Percentiles rank a stretch among this genome's conserved stretches.
Conservation (phyloP, 2,113 vertebrate species). For the Hystrix brachyura region DNA sequence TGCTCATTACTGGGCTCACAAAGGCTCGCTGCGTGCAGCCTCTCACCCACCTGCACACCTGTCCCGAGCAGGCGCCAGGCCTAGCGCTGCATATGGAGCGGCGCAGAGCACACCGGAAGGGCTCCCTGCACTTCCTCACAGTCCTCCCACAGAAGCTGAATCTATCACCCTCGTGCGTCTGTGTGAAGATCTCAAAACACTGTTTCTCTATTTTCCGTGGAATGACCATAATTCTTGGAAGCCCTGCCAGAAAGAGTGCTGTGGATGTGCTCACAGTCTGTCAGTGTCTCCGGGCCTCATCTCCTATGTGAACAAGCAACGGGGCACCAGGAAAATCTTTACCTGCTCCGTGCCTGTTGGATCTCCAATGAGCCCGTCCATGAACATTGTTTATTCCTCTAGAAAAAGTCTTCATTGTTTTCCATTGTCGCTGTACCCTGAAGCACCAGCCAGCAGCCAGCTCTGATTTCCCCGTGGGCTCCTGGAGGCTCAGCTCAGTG, state of each 20-base stretch:
- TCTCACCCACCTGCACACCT: fast-evolving
- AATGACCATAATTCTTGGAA: background rate
- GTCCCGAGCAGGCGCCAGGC: background rate
- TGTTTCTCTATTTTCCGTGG: background rate
- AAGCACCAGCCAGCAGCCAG: background rate
- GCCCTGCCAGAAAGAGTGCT: background rate
- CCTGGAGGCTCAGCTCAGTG: background rate
- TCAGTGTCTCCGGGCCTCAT: background rate
- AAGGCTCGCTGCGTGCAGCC: no score
- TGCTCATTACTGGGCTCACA: background rate
- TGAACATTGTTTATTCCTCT: background rate
- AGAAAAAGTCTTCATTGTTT: background rate
- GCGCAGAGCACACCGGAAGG: background rate
- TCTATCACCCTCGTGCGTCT: background rate
- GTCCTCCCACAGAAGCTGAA: background rate
- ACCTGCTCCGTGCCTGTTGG: background rate
- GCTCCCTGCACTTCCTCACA: background rate
- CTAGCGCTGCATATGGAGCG: fast-evolving
- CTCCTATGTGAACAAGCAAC: fast-evolving
- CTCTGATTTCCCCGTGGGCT: conserved; percentile 40
- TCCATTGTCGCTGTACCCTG: background rate
- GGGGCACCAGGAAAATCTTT: background rate
- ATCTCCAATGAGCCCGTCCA: background rate
- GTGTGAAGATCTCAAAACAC: background rate
- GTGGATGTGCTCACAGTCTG: background rate